Base-by-base conservation (phyloP, 37 sponge, comb jelly and placozoan species). In the Amphimedon queenslandica region DNA sequence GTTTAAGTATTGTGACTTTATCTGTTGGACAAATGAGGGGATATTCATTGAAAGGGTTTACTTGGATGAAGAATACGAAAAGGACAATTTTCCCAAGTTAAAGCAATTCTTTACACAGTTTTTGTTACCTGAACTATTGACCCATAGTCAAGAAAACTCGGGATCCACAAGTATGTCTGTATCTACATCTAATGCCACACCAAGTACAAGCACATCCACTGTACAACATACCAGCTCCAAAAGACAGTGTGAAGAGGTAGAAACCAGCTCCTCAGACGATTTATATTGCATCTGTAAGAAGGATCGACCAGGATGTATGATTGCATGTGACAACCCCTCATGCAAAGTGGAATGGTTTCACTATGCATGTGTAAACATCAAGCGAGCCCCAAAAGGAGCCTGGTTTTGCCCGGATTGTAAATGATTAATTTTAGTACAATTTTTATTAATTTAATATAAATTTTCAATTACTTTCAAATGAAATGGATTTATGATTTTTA, bases 291-390 rank as follows among this genome's bases (percentile, higher is more conserved):
- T 27, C 18, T 69, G 70, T 10, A 2, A 4, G 20, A 36, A 36
- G 23, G 23, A 20, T 1, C 28, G 28, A 42, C 16, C 13, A 29
- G 70, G 70, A 42, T 1, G 41, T 4, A 69, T 69, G 70, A 69
- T 69, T n/a, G 70, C 41, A 4, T 69, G 70, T 69, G 70, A 69
- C 43, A 37, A 69, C 40, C 70, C 25, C 20, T 18, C 2, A 2
- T 69, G 70, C 41, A 37, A 18, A n/a, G 3, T 42, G 37, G 47
- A 2, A 36, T 69, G 70, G 70, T 69, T 69, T 37, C 70, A 69
- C 47, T 69, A 69, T 13, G 1, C 21, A 39, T 69, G 70, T 69
- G 70, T 69, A n/a, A 43, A 43, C 21, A 69, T 69, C 40, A 69
- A 69, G 40, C 41, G 70, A 21, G 40, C 37, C 40, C 70, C 70